Conservation (phyloP, 2,888 invertebrate genomes). For the Vanessa cardui region DNA sequence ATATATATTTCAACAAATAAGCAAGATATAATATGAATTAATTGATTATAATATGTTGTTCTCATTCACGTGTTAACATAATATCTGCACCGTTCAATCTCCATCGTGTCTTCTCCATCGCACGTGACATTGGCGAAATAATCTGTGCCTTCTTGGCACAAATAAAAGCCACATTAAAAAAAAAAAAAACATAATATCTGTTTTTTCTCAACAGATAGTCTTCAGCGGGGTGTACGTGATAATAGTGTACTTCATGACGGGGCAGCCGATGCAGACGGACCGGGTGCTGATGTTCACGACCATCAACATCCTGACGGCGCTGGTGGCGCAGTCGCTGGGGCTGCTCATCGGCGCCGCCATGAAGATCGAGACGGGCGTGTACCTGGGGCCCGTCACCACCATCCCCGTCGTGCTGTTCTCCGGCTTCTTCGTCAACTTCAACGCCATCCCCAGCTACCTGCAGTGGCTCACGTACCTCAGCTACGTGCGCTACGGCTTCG, state of each 20-base stretch:
- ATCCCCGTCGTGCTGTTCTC: constrained; percentile 96
- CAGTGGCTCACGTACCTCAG: constrained; percentile 95
- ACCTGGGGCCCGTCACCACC: constrained; percentile 93
- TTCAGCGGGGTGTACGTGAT: constrained; percentile 93
- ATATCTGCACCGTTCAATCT: too few relatives aligned
- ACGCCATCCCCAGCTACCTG: constrained; percentile 94
- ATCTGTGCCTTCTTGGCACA: too few relatives aligned
- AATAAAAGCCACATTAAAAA: too few relatives aligned
- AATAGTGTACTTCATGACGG: constrained; percentile 97
- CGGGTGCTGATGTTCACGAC: constrained; percentile 91
- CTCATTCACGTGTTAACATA: too few relatives aligned
- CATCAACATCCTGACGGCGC: constrained; percentile 89
- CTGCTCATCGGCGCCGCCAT: constrained; percentile 96
- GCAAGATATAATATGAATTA: too few relatives aligned
- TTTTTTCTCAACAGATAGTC: constrained; percentile 84
- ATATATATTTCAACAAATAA: too few relatives aligned
- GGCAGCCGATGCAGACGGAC: constrained; percentile 94
- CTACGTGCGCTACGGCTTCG: constrained; percentile 94
- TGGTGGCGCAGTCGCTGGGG: constrained; percentile 96
- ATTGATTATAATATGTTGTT: too few relatives aligned
- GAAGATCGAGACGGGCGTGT: constrained; percentile 91
- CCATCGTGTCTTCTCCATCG: too few relatives aligned
- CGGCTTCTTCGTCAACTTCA: constrained; percentile 96
- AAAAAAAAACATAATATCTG: too few relatives aligned
- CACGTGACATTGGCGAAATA: too few relatives aligned